Evolutionary conservation across 2,113 vertebrate species (phyloP), one percentile per base, ranked within the genome.

Genomic region (Chaetodon trifascialis): DNA sequence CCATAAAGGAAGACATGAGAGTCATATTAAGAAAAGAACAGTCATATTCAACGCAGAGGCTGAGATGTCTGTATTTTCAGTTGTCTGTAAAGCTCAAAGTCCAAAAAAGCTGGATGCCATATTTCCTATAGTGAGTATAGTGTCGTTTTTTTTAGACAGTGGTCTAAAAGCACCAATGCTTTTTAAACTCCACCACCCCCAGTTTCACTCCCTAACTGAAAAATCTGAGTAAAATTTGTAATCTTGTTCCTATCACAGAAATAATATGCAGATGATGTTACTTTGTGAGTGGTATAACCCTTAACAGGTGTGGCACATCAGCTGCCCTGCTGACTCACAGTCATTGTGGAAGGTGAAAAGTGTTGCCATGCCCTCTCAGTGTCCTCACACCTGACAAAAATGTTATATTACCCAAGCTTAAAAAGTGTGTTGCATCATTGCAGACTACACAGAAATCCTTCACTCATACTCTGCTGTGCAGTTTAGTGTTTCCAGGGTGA

Each of bases 401-500:
- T 51, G 38, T 40, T 25, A n/a, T 6, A 75, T 68, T 63, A 69
- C 0, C 14, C 25, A 38, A 64, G 54, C 0, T 3, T 44, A 64
- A 70, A 75, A 36, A n/a, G 34, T 46, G 73, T 3, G 15, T 80
- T 56, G 64, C 72, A 84, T 66, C 81, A 77, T 74, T 71, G n/a
- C 11, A 4, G n/a, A 34, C 63, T 19, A 63, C 73, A 19, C 56
- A 34, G 47, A 82, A 59, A 64, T 10, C 11, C 36, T 80, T 38
- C 30, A 72, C 60, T 78, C 0, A 0, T 38, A 23, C 59, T 58
- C 47, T 16, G 38, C 21, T 54, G 23, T 15, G 58, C 12, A 44
- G 34, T 65, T 58, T 66, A 63, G 56, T 0, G 44, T 72, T 84
- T 86, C 34, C 51, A 52, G 49, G 84, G 94, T 77, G 94, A 94